Evolutionary conservation across 2,888 invertebrate species (phyloP).

Genomic region (Glaucopsyche alexis): DNA sequence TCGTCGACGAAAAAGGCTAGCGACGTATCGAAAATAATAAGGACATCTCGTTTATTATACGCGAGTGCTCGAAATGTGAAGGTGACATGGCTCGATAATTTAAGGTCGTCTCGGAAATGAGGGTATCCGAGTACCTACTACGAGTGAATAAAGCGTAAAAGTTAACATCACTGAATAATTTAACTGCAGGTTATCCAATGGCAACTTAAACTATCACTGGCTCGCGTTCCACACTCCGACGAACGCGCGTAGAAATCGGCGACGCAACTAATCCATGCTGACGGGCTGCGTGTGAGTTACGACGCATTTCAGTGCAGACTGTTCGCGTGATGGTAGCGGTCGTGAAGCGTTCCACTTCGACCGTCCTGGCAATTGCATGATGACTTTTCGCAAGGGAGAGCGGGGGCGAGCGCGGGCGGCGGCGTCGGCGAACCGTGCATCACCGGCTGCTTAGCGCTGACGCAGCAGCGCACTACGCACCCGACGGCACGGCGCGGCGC

Average conservation of each 20-base stretch:
- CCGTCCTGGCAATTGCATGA: conserved; percentile 79
- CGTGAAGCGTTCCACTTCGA: conserved; percentile 74
- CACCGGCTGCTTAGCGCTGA: conserved; percentile 65
- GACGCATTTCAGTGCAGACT: conserved; percentile 77
- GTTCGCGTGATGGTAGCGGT: conserved; percentile 72
- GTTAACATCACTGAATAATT: conserved; percentile 71
- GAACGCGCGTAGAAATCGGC: conserved; percentile 67
- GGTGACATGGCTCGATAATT: conserved; percentile 23
- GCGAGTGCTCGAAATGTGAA: conserved; percentile 31
- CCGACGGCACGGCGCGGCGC: conserved; percentile 35
- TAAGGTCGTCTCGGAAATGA: conserved; percentile 19
- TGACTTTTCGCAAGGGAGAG: conserved; percentile 78
- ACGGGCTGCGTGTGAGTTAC: conserved; percentile 78
- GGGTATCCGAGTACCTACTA: conserved; percentile 23
- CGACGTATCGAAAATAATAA: conserved; percentile 54
- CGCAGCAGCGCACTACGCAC: conserved; percentile 56
- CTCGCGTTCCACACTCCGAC: conserved; percentile 62
- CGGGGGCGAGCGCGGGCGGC: conserved; percentile 59
- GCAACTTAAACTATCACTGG: conserved; percentile 60
- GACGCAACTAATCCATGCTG: conserved; percentile 73
- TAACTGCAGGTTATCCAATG: conserved; percentile 55
- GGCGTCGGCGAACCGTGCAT: conserved; percentile 73
- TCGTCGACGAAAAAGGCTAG: conserved; percentile 61
- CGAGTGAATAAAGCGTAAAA: conserved; percentile 41
- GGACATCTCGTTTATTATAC: conserved; percentile 42